A percentile compares a stretch with the other conserved stretches of the same genome.
These are phyloP conservation scores for Xiphophorus hellerii DNA, from an alignment of 2,113 vertebrate species.

Conservation along the genomic window DNA sequence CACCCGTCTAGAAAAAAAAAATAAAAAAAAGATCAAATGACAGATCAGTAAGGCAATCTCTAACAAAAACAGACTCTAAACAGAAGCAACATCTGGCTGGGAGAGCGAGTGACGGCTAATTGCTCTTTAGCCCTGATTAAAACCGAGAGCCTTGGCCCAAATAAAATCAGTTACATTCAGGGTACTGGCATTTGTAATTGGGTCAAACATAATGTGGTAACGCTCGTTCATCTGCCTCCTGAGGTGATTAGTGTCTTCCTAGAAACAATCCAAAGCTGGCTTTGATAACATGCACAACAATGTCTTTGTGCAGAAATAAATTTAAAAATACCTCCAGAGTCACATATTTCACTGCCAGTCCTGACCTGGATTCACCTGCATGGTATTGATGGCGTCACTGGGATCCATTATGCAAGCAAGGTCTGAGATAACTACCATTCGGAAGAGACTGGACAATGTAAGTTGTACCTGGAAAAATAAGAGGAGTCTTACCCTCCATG, in stretches of 20 bases:
- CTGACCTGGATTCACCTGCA: constrained; percentile 14
- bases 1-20: constrained; percentile 74
- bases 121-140: constrained; percentile 58
- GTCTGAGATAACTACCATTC: neutral
- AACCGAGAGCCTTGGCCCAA: constrained; percentile 19
- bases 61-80: constrained; percentile 24
- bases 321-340: constrained; percentile 1
- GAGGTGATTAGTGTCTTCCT: neutral
- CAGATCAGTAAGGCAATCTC: constrained; percentile 34
- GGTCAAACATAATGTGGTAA: neutral
- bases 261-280: constrained; percentile 14
- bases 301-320: neutral
- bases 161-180: constrained; percentile 25
- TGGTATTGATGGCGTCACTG: constrained; percentile 3
- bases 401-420: constrained; percentile 20
- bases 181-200: constrained; percentile 4
- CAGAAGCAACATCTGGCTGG: constrained; percentile 53
- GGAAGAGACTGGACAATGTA: neutral
- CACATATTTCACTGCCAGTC: constrained; percentile 18
- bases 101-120: constrained; percentile 39
- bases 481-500: constrained; percentile 73
- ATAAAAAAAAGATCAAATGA: constrained; percentile 18
- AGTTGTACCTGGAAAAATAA: neutral
- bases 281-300: neutral
- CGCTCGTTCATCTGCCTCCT: constrained; percentile 1